Conservation (phyloP, 2,113 vertebrate genomes). For the Alouatta palliata region DNA sequence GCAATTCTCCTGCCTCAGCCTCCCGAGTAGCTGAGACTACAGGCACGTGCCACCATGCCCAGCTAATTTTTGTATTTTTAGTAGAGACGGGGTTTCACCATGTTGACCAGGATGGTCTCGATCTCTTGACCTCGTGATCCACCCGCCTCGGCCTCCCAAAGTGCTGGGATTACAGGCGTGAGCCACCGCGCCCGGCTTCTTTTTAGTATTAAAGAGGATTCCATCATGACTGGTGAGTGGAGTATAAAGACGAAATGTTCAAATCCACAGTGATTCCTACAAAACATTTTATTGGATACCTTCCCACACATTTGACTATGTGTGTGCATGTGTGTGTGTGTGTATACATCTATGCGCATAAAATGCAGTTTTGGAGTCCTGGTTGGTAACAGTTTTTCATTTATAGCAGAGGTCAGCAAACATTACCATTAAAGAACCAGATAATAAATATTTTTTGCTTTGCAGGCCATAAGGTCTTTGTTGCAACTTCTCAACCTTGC, state of each 20-base stretch:
- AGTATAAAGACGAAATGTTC: not conserved
- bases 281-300: not conserved
- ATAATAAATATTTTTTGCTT: not conserved
- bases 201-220: not conserved
- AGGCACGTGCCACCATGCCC: too few species aligned
- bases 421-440: not conserved
- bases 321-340: accelerated
- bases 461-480: not conserved
- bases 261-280: not conserved
- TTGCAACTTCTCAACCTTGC: not conserved
- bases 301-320: not conserved
- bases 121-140: too few species aligned
- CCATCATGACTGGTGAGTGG: not conserved
- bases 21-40: too few species aligned
- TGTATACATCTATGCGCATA: too few species aligned
- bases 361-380: not conserved
- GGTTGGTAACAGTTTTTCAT: not conserved
- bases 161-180: too few species aligned
- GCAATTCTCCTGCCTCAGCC: too few species aligned
- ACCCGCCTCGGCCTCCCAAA: too few species aligned
- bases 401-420: not conserved
- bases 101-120: too few species aligned
- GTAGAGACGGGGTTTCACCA: too few species aligned
- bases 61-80: too few species aligned
- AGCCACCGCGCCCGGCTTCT: not conserved